Conservation (phyloP, 2,113 vertebrate species). For the Campylomormyrus tamandua region DNA sequence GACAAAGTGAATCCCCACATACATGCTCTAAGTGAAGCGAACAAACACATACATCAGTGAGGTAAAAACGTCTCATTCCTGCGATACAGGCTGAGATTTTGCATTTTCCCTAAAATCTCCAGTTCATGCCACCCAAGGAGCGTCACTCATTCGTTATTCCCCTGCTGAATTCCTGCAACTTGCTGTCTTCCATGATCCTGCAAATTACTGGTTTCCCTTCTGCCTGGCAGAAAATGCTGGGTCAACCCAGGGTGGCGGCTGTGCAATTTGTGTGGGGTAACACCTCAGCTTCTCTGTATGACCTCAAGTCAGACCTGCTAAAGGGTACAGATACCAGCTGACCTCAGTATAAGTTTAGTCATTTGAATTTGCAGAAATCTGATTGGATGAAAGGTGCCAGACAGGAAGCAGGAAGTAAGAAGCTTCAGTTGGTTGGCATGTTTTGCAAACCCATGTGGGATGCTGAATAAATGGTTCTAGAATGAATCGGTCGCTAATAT, state of each 20-base stretch:
- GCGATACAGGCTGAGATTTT: not conserved
- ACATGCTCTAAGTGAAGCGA: not conserved
- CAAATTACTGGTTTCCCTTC: not conserved
- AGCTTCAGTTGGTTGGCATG: not conserved
- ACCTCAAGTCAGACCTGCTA: not conserved
- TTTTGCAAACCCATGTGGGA: not conserved
- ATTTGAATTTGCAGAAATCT: not conserved
- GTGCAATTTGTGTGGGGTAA: not conserved
- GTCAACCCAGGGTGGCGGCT: not conserved
- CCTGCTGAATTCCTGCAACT: not conserved
- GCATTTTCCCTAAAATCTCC: not conserved
- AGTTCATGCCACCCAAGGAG: not conserved
- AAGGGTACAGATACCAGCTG: not conserved
- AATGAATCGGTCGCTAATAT: not conserved
- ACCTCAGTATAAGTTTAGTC: not conserved
- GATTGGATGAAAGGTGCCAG: not conserved
- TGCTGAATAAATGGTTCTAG: not conserved
- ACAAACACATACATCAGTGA: not conserved
- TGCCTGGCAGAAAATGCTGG: not conserved
- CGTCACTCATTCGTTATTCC: not conserved
- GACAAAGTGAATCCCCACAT: constrained; percentile 4
- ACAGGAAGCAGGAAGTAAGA: not conserved
- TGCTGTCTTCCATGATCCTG: not conserved
- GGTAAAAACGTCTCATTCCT: not conserved
- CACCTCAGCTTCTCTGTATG: not conserved